Evolutionary conservation across 2,797 vertebrate species (phyloP).

Genomic region (Pipistrellus pygmaeus): DNA sequence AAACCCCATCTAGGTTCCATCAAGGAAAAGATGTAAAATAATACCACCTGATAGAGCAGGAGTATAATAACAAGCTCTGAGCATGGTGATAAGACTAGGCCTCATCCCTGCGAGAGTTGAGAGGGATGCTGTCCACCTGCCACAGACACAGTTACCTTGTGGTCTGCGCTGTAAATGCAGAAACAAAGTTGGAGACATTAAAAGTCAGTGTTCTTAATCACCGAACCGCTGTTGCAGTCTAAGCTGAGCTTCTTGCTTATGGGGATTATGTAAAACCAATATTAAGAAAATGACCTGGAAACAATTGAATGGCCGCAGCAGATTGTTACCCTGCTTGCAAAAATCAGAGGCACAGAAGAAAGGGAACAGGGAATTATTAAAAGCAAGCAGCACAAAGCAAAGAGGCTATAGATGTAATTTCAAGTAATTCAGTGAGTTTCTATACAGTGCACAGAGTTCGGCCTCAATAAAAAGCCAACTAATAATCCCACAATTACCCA

Average conservation of each 20-base stretch:
- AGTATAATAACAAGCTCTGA: slow-evolving; percentile 63
- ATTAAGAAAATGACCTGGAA: slow-evolving; percentile 82
- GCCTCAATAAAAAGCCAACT: slow-evolving; percentile 82
- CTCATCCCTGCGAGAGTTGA: slow-evolving; percentile 66
- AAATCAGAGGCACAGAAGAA: slow-evolving; percentile 52
- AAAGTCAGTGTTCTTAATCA: slow-evolving; percentile 78
- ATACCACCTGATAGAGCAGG: background rate
- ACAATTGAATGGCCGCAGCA: slow-evolving; percentile 69
- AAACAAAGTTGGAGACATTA: slow-evolving; percentile 71
- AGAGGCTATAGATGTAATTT: slow-evolving; percentile 77
- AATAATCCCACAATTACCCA: slow-evolving; percentile 87
- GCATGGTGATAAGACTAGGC: slow-evolving; percentile 63
- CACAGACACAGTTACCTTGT: slow-evolving; percentile 69
- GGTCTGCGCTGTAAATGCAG: slow-evolving; percentile 65
- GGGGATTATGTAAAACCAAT: slow-evolving; percentile 80
- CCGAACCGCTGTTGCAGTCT: slow-evolving; percentile 68
- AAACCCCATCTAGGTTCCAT: background rate
- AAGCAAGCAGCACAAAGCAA: slow-evolving; percentile 62
- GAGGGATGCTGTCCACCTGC: slow-evolving; percentile 54
- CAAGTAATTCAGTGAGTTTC: slow-evolving; percentile 78
- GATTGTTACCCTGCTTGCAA: slow-evolving; percentile 65
- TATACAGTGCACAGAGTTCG: slow-evolving; percentile 81
- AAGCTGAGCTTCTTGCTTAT: slow-evolving; percentile 76
- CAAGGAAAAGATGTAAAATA: background rate
- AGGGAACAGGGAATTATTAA: slow-evolving; percentile 67